Conservation (phyloP, 2,797 vertebrate species). For the Bovichtus variegatus region DNA sequence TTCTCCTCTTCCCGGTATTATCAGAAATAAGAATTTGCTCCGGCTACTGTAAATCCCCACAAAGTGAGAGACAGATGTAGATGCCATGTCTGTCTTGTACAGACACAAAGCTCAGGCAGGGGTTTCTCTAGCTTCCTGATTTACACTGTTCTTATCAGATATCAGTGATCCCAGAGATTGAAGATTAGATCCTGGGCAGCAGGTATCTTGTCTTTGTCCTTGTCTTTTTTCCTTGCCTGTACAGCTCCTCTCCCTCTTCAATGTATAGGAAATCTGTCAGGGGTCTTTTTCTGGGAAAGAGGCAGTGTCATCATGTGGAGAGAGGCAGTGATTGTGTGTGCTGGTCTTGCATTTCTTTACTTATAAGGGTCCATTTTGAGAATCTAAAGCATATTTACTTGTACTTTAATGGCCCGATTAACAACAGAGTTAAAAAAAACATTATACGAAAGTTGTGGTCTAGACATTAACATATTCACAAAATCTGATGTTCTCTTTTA, state of each 20-base stretch:
- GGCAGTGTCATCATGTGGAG: slow-evolving; percentile 34
- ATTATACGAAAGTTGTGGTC: background rate
- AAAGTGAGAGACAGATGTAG: slow-evolving; percentile 59
- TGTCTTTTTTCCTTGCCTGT: slow-evolving; percentile 57
- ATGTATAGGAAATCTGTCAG: slow-evolving; percentile 69
- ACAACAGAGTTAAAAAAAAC: background rate
- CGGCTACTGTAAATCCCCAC: slow-evolving; percentile 58
- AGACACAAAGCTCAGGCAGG: slow-evolving; percentile 56
- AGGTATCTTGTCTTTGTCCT: slow-evolving; percentile 74
- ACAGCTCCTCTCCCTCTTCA: slow-evolving; percentile 44
- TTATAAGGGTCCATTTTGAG: background rate
- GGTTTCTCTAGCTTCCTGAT: slow-evolving; percentile 72
- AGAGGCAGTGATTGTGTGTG: background rate
- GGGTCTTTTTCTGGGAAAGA: slow-evolving; percentile 46
- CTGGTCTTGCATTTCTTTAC: background rate
- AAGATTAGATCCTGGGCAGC: slow-evolving; percentile 74
- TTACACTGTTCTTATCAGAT: slow-evolving; percentile 80
- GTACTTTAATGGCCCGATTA: background rate
- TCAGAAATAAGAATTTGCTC: slow-evolving; percentile 38
- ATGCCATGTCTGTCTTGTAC: slow-evolving; percentile 62
- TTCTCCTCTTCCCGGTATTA: slow-evolving; percentile 21
- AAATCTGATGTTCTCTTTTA: background rate
- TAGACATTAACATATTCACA: background rate
- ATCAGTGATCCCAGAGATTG: slow-evolving; percentile 73
- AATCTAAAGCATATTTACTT: background rate